These are phyloP conservation scores for Vulpes vulpes DNA, from an alignment of 2,113 vertebrate species.

Conservation along the genomic window DNA sequence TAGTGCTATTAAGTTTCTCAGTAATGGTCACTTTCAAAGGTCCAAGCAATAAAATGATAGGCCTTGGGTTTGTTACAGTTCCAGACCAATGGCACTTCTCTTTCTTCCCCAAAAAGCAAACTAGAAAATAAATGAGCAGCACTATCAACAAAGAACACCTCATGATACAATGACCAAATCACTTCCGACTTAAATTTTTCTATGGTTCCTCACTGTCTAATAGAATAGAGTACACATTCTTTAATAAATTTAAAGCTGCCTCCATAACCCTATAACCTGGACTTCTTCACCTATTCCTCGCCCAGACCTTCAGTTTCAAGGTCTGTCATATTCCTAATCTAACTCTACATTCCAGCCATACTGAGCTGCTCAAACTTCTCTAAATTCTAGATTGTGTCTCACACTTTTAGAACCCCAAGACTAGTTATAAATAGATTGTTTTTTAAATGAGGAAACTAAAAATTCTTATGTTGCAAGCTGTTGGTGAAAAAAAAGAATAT, in stretches of 20 bases:
- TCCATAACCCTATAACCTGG: neutral
- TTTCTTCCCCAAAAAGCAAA: neutral
- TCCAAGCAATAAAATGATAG: neutral
- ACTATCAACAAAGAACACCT: neutral
- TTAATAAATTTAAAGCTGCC: neutral
- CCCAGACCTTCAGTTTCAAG: neutral
- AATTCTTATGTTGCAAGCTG: neutral
- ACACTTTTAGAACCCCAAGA: neutral
- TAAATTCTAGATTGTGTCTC: neutral
- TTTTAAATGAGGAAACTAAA: neutral
- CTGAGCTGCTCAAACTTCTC: neutral
- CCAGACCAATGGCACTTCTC: neutral
- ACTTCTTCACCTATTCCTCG: neutral
- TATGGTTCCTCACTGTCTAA: neutral
- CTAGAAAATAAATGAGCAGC: neutral
- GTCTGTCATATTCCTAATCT: neutral
- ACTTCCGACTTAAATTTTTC: neutral
- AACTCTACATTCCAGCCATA: neutral
- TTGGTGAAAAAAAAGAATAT: neutral
- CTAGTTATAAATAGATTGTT: neutral
- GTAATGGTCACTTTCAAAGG: neutral
- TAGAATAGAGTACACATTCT: neutral
- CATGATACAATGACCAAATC: neutral
- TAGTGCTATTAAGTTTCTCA: neutral
- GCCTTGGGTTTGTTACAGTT: neutral